A percentile compares a stretch with the other conserved stretches of the same genome.
Evolutionary conservation across 2,113 vertebrate species (phyloP).

Genomic region (Gasterosteus aculeatus): DNA sequence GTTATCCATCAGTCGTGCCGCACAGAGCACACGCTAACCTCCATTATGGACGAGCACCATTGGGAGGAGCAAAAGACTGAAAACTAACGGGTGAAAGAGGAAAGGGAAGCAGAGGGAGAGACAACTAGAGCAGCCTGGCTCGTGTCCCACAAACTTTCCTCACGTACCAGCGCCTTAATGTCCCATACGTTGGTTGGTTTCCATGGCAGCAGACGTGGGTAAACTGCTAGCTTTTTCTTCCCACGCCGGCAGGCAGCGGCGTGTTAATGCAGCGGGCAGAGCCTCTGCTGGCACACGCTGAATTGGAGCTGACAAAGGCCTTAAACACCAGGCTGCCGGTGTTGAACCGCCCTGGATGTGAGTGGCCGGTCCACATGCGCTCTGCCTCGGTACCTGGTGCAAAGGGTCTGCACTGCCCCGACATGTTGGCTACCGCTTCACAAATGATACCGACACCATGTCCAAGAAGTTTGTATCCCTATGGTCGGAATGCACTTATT

Average conservation of each 20-base stretch:
- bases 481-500: no score
- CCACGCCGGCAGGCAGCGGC: constrained; percentile 61
- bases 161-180: constrained; percentile 36
- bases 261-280: constrained; percentile 61
- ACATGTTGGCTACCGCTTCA: background rate
- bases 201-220: constrained; percentile 66
- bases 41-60: constrained; percentile 9
- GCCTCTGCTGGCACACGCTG: constrained; percentile 60
- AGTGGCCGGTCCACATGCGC: constrained; percentile 37
- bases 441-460: background rate
- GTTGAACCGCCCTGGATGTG: constrained; percentile 44
- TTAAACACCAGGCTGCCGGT: constrained; percentile 49
- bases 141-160: constrained; percentile 45
- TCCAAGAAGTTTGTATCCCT: background rate
- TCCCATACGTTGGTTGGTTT: constrained; percentile 51
- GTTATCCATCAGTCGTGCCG: background rate
- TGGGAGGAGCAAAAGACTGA: constrained; percentile 25
- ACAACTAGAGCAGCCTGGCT: background rate
- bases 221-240: constrained; percentile 52
- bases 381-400: constrained; percentile 9
- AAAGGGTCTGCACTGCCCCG: constrained; percentile 14
- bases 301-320: constrained; percentile 64
- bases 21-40: background rate
- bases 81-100: constrained; percentile 3
- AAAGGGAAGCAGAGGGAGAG: background rate